phyloP scores from a whole-genome alignment of 2,113 vertebrate genomes.

The Procapra przewalskii region DNA sequence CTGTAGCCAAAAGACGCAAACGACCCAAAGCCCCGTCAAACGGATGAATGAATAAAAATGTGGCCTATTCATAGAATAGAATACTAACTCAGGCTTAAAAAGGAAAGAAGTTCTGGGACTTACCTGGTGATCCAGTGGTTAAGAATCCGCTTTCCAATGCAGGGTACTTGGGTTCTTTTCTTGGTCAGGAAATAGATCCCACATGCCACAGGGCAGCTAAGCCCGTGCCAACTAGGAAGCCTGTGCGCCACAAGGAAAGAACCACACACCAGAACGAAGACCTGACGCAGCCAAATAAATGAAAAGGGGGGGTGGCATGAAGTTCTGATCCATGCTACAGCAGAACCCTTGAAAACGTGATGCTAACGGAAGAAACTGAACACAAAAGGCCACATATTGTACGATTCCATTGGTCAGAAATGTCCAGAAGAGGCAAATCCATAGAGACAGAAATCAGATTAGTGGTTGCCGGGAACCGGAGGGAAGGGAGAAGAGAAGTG shows the following conservation, averaged over 20 bases:
- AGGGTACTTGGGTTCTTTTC: not conserved
- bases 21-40: not conserved
- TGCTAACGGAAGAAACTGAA: not conserved
- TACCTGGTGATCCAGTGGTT: not conserved
- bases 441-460: not conserved
- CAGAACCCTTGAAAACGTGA: not conserved
- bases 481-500: not conserved
- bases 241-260: not conserved
- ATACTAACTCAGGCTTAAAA: not conserved
- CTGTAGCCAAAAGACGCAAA: not conserved
- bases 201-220: not conserved
- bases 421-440: not conserved
- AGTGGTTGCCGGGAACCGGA: not conserved
- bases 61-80: not conserved
- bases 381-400: not conserved
- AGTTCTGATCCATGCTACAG: not conserved
- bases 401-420: not conserved
- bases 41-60: not conserved
- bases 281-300: not conserved
- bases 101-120: not conserved
- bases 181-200: not conserved
- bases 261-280: not conserved
- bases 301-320: rapidly evolving
- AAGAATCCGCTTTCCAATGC: not conserved
- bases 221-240: not conserved